Conservation (phyloP, 2,888 invertebrate species). For the Zaprionus bogoriensis region DNA sequence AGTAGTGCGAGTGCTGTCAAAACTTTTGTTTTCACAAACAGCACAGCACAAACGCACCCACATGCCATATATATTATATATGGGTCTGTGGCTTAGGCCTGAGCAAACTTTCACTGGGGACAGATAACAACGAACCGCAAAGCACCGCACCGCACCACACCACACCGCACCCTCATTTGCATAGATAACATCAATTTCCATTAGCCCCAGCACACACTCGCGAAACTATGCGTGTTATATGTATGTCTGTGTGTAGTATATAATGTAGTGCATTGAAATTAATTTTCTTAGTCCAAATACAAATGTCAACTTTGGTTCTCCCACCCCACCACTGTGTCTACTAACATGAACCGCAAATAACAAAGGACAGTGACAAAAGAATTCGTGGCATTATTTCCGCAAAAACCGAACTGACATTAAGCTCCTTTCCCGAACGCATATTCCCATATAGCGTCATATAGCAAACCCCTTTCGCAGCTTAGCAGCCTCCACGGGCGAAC, state of each 20-base stretch:
- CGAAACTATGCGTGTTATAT: conserved; percentile 9
- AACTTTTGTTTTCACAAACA: conserved; percentile 1
- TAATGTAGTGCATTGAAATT: conserved; percentile 58
- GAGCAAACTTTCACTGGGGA: conserved; percentile 9
- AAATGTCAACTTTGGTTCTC: conserved; percentile 45
- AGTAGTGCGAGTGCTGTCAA: not conserved
- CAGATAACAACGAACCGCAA: conserved; percentile 11
- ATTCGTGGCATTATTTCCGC: conserved; percentile 29
- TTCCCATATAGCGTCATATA: conserved; percentile 23
- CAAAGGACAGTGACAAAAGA: conserved; percentile 41
- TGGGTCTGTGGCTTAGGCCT: conserved; percentile 1
- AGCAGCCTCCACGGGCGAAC: too few relatives aligned
- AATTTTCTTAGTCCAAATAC: conserved; percentile 42
- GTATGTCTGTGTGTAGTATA: conserved; percentile 3
- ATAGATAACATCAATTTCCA: conserved; percentile 57
- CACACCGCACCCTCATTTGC: conserved; percentile 18
- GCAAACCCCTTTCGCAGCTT: not conserved
- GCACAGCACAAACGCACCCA: not conserved
- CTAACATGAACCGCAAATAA: conserved; percentile 10
- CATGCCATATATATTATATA: not conserved
- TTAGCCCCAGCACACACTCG: conserved; percentile 37
- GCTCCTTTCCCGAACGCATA: conserved; percentile 19
- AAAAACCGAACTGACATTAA: conserved; percentile 52
- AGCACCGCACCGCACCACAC: conserved; percentile 13
- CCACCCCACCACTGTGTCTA: not conserved